phyloP scores from a whole-genome alignment of 2,113 vertebrate species.

The Varanus salvator region DNA sequence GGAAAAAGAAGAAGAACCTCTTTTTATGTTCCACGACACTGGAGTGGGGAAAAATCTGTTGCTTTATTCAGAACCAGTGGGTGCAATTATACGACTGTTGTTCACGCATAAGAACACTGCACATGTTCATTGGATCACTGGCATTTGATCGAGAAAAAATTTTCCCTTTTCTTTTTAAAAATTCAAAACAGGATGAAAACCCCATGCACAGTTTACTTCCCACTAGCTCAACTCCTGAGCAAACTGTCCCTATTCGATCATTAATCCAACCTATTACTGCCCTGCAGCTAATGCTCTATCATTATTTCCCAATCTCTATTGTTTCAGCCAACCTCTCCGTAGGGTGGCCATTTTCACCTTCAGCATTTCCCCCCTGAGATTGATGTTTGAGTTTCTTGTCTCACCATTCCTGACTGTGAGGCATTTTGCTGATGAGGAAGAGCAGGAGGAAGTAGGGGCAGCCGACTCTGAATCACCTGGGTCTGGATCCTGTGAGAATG shows the following conservation, averaged over 20 bases:
- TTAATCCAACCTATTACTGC: slow-evolving; percentile 33
- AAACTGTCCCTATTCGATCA: slow-evolving; percentile 47
- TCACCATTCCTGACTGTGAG: background rate
- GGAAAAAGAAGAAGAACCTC: too few species aligned
- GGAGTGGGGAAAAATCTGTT: too few species aligned
- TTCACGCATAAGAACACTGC: background rate
- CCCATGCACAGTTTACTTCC: slow-evolving; percentile 39
- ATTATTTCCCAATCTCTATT: slow-evolving; percentile 38
- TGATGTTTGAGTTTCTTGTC: background rate
- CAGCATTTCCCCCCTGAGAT: slow-evolving; percentile 9
- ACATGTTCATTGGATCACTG: background rate
- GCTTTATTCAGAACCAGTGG: background rate
- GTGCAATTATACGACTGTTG: background rate
- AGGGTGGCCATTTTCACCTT: background rate
- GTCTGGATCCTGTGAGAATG: background rate
- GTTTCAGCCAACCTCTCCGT: slow-evolving; percentile 37
- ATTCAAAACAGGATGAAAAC: slow-evolving; percentile 15
- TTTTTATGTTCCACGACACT: background rate
- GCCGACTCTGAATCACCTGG: background rate
- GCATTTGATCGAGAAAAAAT: background rate
- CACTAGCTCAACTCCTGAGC: slow-evolving; percentile 15
- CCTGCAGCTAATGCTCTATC: background rate
- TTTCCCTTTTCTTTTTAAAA: background rate
- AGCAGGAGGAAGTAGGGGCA: background rate
- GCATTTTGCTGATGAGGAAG: background rate